Evolutionary conservation across 2,113 vertebrate species (phyloP), one percentile per base, ranked within the genome.

Genomic region (Rhabdornis inornatus): DNA sequence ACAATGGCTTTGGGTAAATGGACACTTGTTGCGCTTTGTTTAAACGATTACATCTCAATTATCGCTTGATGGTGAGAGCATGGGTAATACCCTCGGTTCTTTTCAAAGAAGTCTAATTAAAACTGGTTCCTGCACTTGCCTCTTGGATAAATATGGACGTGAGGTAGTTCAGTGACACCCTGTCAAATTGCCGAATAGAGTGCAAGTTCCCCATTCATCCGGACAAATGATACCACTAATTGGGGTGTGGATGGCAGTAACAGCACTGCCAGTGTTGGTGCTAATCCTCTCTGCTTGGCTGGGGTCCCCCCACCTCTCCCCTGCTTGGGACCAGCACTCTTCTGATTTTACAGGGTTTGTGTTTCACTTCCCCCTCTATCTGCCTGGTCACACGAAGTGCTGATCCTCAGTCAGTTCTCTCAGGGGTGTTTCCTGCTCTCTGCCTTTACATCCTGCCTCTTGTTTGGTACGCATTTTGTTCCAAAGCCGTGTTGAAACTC

Each of bases 1-100:
- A 95, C 94, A 94, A 90, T 83, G 78, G 92, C 78, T 93, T 81
- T 91, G 88, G 56, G 87, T 97, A 97, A 97, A 97, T 96, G 94
- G 95, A 95, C 87, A 96, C 95, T 97, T 97, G 97, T 97, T 97
- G 92, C 76, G 63, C 95, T 96, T 95, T 93, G 92, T 97, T 97
- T 88, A 93, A 94, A 88, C 8, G 88, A 95, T 95, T 94, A 92
- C 91, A 79, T 95, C 94, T 96, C 94, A 93, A 95, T 96, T 95
- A 95, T 83, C 2, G 0, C 86, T 95, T 37, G 92, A n/a, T 95
- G 91, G 87, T 91, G 87, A 96, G 92, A 96, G 94, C 77, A 42
- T 79, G 90, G 90, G 93, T 97, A 96, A 88, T 97, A 91, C 90
- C 83, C 94, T 53, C 0, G 0, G 61, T 91, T 72, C 90, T 90